These are phyloP conservation scores for Thysanoteuthis rhombus DNA, from an alignment of 2,888 invertebrate species.

Conservation along the genomic window DNA sequence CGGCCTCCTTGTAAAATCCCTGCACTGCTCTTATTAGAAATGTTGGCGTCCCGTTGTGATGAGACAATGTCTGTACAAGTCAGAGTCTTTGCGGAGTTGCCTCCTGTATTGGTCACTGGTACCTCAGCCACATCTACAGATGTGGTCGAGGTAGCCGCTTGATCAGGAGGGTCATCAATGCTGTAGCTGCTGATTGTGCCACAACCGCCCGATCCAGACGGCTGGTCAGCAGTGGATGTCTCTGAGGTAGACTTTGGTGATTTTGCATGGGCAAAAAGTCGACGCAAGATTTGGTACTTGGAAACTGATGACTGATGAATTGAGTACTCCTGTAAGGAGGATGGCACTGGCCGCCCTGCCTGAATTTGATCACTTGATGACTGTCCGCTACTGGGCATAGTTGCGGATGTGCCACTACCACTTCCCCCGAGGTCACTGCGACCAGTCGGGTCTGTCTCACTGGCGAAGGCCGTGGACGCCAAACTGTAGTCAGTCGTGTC, in stretches of 20 bases:
- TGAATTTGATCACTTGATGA: conserved; percentile 18
- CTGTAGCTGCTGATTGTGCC: conserved; percentile 19
- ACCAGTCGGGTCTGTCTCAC: conserved; percentile 18
- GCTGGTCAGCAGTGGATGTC: conserved; percentile 22
- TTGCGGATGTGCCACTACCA: conserved; percentile 26
- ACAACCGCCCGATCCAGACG: neutral
- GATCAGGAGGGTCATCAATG: neutral
- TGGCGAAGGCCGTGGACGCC: conserved; percentile 16
- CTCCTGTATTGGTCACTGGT: conserved; percentile 25
- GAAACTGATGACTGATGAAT: conserved; percentile 29
- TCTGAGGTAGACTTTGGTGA: conserved; percentile 32
- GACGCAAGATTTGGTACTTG: conserved; percentile 32
- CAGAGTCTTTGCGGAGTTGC: conserved; percentile 24
- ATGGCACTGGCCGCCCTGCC: neutral
- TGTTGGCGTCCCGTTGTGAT: conserved; percentile 21
- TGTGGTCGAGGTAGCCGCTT: conserved; percentile 14
- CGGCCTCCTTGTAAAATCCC: conserved; percentile 28
- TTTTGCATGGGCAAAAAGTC: conserved; percentile 31
- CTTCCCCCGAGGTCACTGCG: conserved; percentile 21
- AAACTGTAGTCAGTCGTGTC: conserved; percentile 26
- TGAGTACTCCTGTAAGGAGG: neutral
- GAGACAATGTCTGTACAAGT: conserved; percentile 31
- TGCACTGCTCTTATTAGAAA: conserved; percentile 30
- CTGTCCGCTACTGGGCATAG: conserved; percentile 24
- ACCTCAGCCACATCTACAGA: conserved; percentile 24